phyloP scores from a whole-genome alignment of 2,797 vertebrate genomes.

The Mormyrus proboscirostris region DNA sequence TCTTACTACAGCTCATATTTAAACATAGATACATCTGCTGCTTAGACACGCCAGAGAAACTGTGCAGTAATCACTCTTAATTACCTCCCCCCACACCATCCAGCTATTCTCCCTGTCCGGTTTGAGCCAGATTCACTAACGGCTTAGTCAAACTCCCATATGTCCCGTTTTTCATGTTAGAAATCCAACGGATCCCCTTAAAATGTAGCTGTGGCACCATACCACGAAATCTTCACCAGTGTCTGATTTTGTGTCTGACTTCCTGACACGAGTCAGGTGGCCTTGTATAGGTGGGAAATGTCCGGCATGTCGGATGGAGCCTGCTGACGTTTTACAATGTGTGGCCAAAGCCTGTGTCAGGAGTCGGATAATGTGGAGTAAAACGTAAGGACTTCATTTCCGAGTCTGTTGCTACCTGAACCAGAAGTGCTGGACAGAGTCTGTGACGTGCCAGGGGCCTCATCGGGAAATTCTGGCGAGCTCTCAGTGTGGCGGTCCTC shows the following conservation, averaged over 20 bases:
- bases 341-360: neutral
- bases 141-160: neutral
- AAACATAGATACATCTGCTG: neutral
- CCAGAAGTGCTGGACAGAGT: neutral
- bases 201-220: neutral
- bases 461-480: slow-evolving; percentile 61
- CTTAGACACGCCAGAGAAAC: neutral
- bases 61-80: slow-evolving; percentile 14
- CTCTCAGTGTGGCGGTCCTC: slow-evolving; percentile 56
- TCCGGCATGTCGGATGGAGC: neutral
- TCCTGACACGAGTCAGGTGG: neutral
- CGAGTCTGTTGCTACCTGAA: slow-evolving; percentile 34
- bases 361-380: neutral
- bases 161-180: neutral
- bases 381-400: neutral
- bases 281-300: neutral
- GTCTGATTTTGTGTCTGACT: neutral
- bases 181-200: neutral
- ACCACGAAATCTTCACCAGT: neutral
- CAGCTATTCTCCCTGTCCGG: neutral
- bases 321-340: neutral
- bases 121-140: neutral
- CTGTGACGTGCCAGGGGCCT: slow-evolving; percentile 44
- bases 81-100: neutral
- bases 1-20: neutral